A percentile compares a stretch with the other conserved stretches of the same genome.
phyloP scores from a whole-genome alignment of 2,888 invertebrate genomes.

The Xestia sexstrigata region DNA sequence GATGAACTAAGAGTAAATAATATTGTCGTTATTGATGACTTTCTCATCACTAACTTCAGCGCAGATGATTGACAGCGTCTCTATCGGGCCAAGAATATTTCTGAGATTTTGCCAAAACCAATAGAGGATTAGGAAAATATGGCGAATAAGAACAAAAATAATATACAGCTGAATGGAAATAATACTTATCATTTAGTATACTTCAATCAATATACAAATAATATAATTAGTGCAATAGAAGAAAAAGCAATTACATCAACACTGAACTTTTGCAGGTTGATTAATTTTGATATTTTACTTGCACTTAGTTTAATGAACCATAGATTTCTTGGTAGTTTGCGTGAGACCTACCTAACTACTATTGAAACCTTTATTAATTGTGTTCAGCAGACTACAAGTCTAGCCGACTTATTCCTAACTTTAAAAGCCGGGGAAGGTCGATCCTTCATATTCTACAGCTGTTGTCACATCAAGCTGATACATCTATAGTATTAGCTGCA shows the following conservation, averaged over 20 bases:
- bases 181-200: not conserved
- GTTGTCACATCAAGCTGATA: not conserved
- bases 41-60: not conserved
- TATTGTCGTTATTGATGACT: not conserved
- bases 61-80: conserved; percentile 13
- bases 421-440: not conserved
- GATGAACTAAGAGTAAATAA: conserved; percentile 1
- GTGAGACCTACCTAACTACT: not conserved
- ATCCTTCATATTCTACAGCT: conserved; percentile 10
- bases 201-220: not conserved
- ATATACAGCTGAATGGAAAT: not conserved
- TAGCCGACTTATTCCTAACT: conserved; percentile 8
- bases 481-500: not conserved
- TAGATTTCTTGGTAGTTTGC: not conserved
- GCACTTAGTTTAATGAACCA: not conserved
- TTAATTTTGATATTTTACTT: not conserved
- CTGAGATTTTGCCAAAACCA: conserved; percentile 15
- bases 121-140: conserved; percentile 17
- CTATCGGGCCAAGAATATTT: conserved; percentile 30
- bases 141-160: not conserved
- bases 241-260: not conserved
- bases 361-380: not conserved
- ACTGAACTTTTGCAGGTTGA: not conserved
- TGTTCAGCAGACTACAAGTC: conserved; percentile 13
- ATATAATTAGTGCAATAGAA: not conserved